phyloP scores from a whole-genome alignment of 2,888 invertebrate species.

The Erebia palarica region DNA sequence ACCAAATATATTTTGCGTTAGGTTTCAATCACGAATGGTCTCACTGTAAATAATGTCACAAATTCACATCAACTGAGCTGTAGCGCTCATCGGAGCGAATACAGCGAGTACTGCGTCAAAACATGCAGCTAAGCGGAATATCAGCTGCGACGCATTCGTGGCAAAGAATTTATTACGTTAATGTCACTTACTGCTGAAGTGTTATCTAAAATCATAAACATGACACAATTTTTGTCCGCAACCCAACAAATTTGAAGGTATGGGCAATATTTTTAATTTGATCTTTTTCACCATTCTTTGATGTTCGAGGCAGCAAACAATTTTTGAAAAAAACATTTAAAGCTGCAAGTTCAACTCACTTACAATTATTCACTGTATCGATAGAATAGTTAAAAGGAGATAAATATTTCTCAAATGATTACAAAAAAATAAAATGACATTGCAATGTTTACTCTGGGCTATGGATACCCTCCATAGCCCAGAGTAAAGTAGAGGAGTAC shows the following conservation, averaged over 20 bases:
- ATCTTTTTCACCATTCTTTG: background rate
- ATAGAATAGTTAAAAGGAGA: background rate
- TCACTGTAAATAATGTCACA: slow-evolving; percentile 27
- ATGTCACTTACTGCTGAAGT: background rate
- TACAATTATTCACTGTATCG: background rate
- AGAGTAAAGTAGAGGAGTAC: too few relatives aligned
- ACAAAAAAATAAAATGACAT: too few relatives aligned
- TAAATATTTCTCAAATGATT: background rate
- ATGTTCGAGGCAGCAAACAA: background rate
- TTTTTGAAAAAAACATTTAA: background rate
- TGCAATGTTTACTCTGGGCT: background rate
- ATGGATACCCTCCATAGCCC: too few relatives aligned
- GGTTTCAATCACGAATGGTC: slow-evolving; percentile 11
- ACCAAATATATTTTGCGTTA: background rate
- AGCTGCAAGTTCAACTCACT: background rate
- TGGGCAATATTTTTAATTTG: background rate
- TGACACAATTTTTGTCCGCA: background rate
- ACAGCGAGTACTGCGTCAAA: slow-evolving; percentile 28
- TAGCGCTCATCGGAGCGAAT: slow-evolving; percentile 22
- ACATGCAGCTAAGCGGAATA: slow-evolving; percentile 30
- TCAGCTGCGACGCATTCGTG: slow-evolving; percentile 16
- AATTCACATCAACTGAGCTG: slow-evolving; percentile 32
- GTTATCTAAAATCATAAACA: background rate
- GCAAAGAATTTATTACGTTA: slow-evolving; percentile 12
- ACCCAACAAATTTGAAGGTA: background rate